Evolutionary conservation across 2,888 invertebrate species (phyloP).

Genomic region (Xanthorhoe designata): DNA sequence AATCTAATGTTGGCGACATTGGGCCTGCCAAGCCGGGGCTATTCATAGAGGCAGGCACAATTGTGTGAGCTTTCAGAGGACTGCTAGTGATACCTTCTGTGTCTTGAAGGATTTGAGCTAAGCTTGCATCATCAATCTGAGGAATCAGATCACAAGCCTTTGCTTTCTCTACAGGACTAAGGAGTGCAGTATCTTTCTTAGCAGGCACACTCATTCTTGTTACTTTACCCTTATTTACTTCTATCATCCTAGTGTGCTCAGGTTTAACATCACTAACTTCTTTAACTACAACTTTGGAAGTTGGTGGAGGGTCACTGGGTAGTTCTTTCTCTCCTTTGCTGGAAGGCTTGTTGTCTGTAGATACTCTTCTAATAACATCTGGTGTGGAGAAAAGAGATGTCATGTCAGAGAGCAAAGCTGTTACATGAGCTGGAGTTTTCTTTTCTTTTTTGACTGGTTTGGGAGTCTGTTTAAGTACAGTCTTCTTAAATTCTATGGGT

Average conservation of each 20-base stretch:
- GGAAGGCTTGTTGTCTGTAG: constrained; percentile 78
- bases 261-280: constrained; percentile 49
- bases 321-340: constrained; percentile 81
- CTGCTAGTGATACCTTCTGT: constrained; percentile 60
- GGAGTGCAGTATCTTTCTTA: constrained; percentile 36
- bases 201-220: constrained; percentile 44
- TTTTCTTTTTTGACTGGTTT: constrained; percentile 80
- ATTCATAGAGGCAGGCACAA: constrained; percentile 68
- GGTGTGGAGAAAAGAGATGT: constrained; percentile 91
- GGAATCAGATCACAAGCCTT: constrained; percentile 76
- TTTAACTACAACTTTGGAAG: constrained; percentile 40
- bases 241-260: constrained; percentile 47
- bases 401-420: constrained; percentile 84
- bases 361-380: constrained; percentile 90
- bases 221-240: constrained; percentile 41
- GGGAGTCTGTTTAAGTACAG: constrained; percentile 72
- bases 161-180: constrained; percentile 44
- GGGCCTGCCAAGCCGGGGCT: constrained; percentile 83
- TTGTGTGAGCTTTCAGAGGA: constrained; percentile 64
- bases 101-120: constrained; percentile 81
- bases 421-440: constrained; percentile 87
- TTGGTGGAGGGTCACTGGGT: constrained; percentile 52
- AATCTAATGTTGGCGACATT: constrained; percentile 85
- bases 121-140: constrained; percentile 79
- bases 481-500: constrained; percentile 66